phyloP scores from a whole-genome alignment of 2,797 vertebrate species.

The Anguilla anguilla region DNA sequence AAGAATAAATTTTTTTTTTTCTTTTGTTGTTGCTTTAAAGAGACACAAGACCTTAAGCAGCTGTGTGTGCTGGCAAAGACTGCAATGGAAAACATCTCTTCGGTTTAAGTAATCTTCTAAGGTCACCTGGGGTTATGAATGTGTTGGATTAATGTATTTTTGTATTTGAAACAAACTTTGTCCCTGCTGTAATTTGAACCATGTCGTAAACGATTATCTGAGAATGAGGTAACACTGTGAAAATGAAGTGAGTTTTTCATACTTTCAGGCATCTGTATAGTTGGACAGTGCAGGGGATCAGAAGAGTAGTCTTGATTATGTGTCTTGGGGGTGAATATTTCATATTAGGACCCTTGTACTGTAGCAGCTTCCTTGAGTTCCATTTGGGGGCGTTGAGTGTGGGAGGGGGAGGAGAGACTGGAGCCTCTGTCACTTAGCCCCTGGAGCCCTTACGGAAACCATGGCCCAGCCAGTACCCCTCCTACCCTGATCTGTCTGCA shows the following conservation, averaged over 20 bases:
- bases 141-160: background rate
- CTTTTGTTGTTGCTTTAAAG: slow-evolving; percentile 10
- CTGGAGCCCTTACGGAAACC: background rate
- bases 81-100: slow-evolving; percentile 6
- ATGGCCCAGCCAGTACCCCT: background rate
- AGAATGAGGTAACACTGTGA: background rate
- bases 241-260: background rate
- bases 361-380: background rate
- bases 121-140: background rate
- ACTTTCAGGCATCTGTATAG: background rate
- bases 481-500: background rate
- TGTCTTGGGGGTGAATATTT: slow-evolving; percentile 14
- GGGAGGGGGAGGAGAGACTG: background rate
- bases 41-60: slow-evolving; percentile 18
- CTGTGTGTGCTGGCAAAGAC: slow-evolving; percentile 4
- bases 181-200: background rate
- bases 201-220: background rate
- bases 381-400: background rate
- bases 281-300: background rate
- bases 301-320: background rate
- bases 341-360: background rate
- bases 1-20: background rate
- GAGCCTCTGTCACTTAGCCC: background rate
- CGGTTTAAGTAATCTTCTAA: slow-evolving; percentile 14
- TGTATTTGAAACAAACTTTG: background rate